A percentile compares a stretch with the other conserved stretches of the same genome.
Evolutionary conservation across 2,113 vertebrate genomes (phyloP).

Genomic region (Emydura subglobosa): DNA sequence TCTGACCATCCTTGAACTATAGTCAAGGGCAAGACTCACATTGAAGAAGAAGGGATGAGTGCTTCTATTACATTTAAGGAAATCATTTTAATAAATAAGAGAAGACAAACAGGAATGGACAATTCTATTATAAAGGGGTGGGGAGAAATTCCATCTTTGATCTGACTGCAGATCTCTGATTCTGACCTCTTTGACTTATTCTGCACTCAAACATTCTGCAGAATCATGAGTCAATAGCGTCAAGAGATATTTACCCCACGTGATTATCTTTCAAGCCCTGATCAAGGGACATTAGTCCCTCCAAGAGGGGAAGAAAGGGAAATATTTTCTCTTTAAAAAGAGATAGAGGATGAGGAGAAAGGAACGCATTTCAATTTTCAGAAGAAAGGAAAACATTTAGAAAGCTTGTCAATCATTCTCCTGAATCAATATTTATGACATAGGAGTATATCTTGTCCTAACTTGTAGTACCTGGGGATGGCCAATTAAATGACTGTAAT

Average conservation of each 20-base stretch:
- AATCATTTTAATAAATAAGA: background rate
- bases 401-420: background rate
- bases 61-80: background rate
- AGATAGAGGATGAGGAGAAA: background rate
- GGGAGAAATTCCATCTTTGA: background rate
- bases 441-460: constrained; percentile 6
- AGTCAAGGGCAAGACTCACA: background rate
- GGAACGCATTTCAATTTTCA: background rate
- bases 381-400: background rate
- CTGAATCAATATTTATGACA: constrained; percentile 30
- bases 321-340: background rate
- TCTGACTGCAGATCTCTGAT: background rate
- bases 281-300: accelerated
- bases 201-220: background rate
- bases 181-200: background rate
- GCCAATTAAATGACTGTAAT: constrained; percentile 50
- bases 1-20: too few species aligned
- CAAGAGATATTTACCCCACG: background rate
- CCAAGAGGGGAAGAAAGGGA: background rate
- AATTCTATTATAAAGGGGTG: background rate
- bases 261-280: background rate
- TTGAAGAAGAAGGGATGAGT: background rate
- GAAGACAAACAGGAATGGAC: background rate
- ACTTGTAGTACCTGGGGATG: constrained; percentile 5
- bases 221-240: background rate